Evolutionary conservation across 2,888 invertebrate species (phyloP).

Genomic region (Dexiosoma caninum): DNA sequence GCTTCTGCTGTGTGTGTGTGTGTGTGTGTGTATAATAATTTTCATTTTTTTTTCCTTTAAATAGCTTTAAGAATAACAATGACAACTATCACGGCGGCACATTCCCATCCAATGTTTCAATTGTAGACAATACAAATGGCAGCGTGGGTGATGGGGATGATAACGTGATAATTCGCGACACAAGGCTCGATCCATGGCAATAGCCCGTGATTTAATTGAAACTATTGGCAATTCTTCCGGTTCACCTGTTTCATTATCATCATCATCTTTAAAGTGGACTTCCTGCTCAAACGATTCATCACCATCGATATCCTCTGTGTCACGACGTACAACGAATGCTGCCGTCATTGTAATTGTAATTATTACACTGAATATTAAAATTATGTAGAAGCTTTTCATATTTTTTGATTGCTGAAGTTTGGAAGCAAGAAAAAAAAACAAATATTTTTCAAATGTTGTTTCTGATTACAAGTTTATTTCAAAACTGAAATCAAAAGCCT

Average conservation of each 20-base stretch:
- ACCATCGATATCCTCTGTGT: slow-evolving; percentile 23
- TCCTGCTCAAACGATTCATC: neutral
- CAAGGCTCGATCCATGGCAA: slow-evolving; percentile 71
- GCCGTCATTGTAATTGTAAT: slow-evolving; percentile 9
- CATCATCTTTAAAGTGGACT: neutral
- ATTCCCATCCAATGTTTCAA: slow-evolving; percentile 75
- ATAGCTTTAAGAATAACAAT: slow-evolving; percentile 71
- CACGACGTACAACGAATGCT: slow-evolving; percentile 26
- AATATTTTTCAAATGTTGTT: slow-evolving; percentile 14
- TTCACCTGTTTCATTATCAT: slow-evolving; percentile 14
- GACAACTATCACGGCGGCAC: slow-evolving; percentile 73
- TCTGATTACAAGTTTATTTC: slow-evolving; percentile 37
- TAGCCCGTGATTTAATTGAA: slow-evolving; percentile 73
- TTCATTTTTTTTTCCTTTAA: too few relatives aligned
- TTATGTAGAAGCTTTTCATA: slow-evolving; percentile 50
- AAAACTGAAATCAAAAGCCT: slow-evolving; percentile 35
- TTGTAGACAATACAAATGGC: slow-evolving; percentile 72
- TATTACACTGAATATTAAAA: slow-evolving; percentile 37
- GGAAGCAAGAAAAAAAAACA: too few relatives aligned
- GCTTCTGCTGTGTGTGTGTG: too few relatives aligned
- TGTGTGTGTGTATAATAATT: too few relatives aligned
- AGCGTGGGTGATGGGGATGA: slow-evolving; percentile 74
- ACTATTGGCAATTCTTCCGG: slow-evolving; percentile 64
- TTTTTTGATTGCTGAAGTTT: neutral
- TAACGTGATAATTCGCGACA: slow-evolving; percentile 71